Evolutionary conservation across 2,888 invertebrate species (phyloP), one percentile per base, ranked within the genome.

Genomic region (Trichacis sp.): DNA sequence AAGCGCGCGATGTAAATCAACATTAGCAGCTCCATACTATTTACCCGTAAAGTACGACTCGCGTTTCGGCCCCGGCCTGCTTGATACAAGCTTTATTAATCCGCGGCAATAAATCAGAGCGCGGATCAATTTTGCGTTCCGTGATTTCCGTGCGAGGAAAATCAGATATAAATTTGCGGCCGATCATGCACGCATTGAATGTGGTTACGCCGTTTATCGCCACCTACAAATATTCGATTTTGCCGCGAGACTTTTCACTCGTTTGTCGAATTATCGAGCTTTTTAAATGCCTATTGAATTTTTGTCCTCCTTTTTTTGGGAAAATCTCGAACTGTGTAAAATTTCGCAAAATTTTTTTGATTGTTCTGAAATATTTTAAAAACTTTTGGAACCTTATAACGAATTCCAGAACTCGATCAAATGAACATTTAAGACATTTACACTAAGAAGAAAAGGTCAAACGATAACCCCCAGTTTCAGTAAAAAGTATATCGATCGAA

Each of bases 51-150:
- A 75, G 75, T 73, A 70, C 70, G 53, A 68, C 49, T 60, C 57
- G 60, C 61, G 57, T 62, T 61, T 60, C 59, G 64, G 68, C 56
- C 64, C 64, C 65, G 65, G 67, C 67, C 60, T 50, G 63, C 64
- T 60, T 59, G 71, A 73, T 70, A 72, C 55, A 65, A 70, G 79
- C 77, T 81, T 81, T 80, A 81, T 81, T 81, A 80, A 78, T 78
- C 77, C 75, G 72, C 64, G 72, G 77, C 69, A 73, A 81, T 81
- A 81, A 82, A 82, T 81, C 80, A 81, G 72, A 52, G 70, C 70
- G 68, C 72, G 73, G 80, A 81, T 81, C 80, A 81, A 80, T 81
- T 81, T 80, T 79, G 74, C 75, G 71, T 72, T 71, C 71, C 73
- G 73, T 74, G 79, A 79, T 79, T 79, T 79, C 76, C 75, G 63